Conservation (phyloP, 2,113 vertebrate species). For the Leptobrachium leishanense region DNA sequence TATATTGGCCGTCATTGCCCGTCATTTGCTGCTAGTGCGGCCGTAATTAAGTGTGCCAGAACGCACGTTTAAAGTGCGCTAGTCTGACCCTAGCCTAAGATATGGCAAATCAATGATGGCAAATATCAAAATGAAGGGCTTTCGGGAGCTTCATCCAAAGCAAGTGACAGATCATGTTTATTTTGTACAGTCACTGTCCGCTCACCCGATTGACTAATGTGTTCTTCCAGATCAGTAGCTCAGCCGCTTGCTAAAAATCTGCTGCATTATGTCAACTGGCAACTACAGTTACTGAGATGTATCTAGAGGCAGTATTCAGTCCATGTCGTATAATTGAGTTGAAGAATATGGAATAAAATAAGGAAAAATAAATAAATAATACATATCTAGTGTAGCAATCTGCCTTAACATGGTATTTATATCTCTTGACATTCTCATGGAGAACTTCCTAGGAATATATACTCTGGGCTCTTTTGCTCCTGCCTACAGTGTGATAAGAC, state of each 20-base stretch:
- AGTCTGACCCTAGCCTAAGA: too few relatives aligned
- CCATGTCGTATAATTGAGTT: conserved; percentile 31
- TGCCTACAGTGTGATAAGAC: too few relatives aligned
- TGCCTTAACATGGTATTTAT: conserved; percentile 11
- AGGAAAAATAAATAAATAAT: background rate
- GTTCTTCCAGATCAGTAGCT: conserved; percentile 37
- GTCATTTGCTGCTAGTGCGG: too few relatives aligned
- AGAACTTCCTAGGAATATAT: conserved; percentile 29
- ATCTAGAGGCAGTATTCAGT: conserved; percentile 31
- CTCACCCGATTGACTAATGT: conserved; percentile 35
- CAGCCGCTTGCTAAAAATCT: conserved; percentile 33
- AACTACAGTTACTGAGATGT: conserved; percentile 41
- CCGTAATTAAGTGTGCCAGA: too few relatives aligned
- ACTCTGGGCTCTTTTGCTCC: conserved; percentile 10
- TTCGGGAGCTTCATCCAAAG: background rate
- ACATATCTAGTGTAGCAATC: background rate
- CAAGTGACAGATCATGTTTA: conserved; percentile 18
- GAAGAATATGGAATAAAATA: conserved; percentile 36
- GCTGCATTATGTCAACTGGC: conserved; percentile 35
- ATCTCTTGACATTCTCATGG: conserved; percentile 18
- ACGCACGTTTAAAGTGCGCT: too few relatives aligned
- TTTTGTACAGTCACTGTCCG: conserved; percentile 20
- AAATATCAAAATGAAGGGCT: background rate
- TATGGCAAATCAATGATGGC: too few relatives aligned
- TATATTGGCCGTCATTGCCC: too few relatives aligned